A percentile compares a stretch with the other conserved stretches of the same genome.
phyloP scores from a whole-genome alignment of 2,888 invertebrate species.

The Caenorhabditis sulstoni region DNA sequence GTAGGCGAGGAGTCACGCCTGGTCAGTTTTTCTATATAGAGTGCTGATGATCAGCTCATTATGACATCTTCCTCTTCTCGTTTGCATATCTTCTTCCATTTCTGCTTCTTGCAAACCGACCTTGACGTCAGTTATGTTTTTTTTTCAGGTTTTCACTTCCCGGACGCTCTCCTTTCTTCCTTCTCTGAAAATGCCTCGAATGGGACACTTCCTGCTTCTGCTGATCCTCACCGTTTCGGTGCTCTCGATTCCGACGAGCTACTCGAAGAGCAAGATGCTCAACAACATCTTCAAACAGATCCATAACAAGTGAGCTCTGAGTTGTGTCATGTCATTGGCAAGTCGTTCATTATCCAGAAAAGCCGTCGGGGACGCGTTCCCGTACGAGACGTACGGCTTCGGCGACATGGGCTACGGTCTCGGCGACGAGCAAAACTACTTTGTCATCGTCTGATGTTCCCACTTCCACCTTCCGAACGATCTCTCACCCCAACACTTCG shows the following conservation, averaged over 20 bases:
- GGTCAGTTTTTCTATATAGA: too few species aligned
- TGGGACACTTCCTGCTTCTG: slow-evolving; percentile 57
- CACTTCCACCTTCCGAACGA: neutral
- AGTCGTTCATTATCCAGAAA: slow-evolving; percentile 34
- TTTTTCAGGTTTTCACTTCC: slow-evolving; percentile 15
- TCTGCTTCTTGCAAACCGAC: neutral
- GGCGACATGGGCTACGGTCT: slow-evolving; percentile 51
- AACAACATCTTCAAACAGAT: slow-evolving; percentile 67
- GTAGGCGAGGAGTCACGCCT: too few species aligned
- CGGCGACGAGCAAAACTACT: slow-evolving; percentile 60
- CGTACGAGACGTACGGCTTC: slow-evolving; percentile 59
- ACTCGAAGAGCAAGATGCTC: slow-evolving; percentile 59
- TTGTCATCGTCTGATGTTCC: slow-evolving; percentile 58
- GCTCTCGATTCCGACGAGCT: slow-evolving; percentile 63
- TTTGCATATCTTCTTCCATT: too few species aligned
- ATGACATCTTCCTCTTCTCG: too few species aligned
- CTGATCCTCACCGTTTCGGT: slow-evolving; percentile 50
- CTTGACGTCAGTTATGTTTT: neutral
- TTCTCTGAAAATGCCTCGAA: slow-evolving; percentile 51
- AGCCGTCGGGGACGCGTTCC: slow-evolving; percentile 54
- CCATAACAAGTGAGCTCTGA: slow-evolving; percentile 63
- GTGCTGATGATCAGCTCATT: too few species aligned
- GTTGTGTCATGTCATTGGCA: neutral
- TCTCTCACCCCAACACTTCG: slow-evolving; percentile 24
- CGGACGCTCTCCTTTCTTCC: slow-evolving; percentile 13